Evolutionary conservation across 2,888 invertebrate species (phyloP), one percentile per base, ranked within the genome.

Genomic region (Xestia rhomboidea): DNA sequence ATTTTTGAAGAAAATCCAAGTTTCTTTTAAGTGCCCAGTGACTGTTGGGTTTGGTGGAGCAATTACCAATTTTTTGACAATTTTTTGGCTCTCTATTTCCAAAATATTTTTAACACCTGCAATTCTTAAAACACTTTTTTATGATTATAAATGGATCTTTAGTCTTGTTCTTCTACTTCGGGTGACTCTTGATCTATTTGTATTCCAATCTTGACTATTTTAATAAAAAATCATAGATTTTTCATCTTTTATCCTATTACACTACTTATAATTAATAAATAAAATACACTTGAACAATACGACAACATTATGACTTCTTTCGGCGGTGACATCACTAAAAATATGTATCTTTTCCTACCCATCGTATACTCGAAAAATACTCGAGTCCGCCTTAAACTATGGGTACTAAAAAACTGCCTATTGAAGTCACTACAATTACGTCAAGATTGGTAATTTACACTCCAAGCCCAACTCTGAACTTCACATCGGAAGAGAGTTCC

Each of bases 401-500:
- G 84, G 82, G 86, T 84, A 76, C 66, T 70, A 81, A 71, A 75
- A 49, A 51, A 81, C 69, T 73, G 76, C 68, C 75, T 57, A 49
- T 10, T 77, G 69, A 81, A 75, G 73, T 85, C 83, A 77, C 34
- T 8, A 24, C 15, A 1, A 46, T 11, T n/a, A 75, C 70, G 76
- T 80, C 67, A 76, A 13, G n/a, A 67, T 62, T 69, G 60, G 63
- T 79, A n/a, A 78, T 76, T 74, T 69, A 51, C 34, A n/a, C 68
- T 57, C 73, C 79, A 75, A 76, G 21, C 79, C 49, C 78, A 46
- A 76, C 79, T 87, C 27, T n/a, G 72, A 74, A 77, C 57, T 85
- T 71, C 72, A 69, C 85, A 84, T 81, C 84, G 82, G 82, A 86
- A 84, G 57, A 81, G 72, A 82, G 78, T 83, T 88, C 89, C 89